Conservation (phyloP, 2,888 invertebrate species). For the Eupithecia insigniata region DNA sequence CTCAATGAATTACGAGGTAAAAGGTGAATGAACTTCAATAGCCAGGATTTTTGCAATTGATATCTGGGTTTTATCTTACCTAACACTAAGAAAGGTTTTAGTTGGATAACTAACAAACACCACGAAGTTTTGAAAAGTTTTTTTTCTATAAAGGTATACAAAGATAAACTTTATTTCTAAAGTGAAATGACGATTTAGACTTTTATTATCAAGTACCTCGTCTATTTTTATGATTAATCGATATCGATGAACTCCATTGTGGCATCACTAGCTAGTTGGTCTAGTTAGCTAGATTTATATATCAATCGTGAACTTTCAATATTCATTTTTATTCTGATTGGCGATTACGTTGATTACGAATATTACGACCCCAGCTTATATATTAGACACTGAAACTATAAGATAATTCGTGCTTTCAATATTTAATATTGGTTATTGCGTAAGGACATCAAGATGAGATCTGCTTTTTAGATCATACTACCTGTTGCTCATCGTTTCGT, state of each 20-base stretch:
- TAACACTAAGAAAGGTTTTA: background rate
- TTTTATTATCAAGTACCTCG: background rate
- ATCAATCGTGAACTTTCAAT: constrained; percentile 28
- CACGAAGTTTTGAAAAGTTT: too few relatives aligned
- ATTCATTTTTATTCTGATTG: constrained; percentile 13
- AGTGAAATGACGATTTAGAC: background rate
- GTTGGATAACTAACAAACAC: background rate
- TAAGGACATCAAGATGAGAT: background rate
- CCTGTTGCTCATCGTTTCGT: background rate
- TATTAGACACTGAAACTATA: background rate
- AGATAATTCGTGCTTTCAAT: background rate
- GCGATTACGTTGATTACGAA: constrained; percentile 1
- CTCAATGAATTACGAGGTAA: background rate
- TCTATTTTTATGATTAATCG: background rate
- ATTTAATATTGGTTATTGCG: background rate
- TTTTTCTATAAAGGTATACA: too few relatives aligned
- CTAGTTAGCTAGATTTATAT: constrained; percentile 19
- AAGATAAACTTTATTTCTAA: background rate
- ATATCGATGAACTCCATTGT: constrained; percentile 13
- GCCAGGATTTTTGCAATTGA: background rate
- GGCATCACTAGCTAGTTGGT: constrained; percentile 26
- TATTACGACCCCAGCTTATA: background rate
- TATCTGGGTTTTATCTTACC: background rate
- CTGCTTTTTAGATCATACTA: background rate
- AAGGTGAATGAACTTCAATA: background rate